phyloP scores from a whole-genome alignment of 2,797 vertebrate species.

The Linurgus olivaceus region DNA sequence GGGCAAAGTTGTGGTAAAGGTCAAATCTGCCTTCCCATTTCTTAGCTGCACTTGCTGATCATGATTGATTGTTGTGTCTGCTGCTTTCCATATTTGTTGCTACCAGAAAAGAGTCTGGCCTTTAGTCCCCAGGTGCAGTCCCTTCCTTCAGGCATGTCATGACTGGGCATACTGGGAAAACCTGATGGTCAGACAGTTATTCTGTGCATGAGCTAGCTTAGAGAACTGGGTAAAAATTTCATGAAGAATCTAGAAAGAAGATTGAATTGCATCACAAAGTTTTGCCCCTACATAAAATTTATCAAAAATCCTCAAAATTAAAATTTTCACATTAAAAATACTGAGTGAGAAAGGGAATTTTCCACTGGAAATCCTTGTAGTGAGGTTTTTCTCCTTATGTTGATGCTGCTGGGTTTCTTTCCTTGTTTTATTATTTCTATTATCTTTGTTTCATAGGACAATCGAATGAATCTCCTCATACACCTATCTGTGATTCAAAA shows the following conservation, averaged over 20 bases:
- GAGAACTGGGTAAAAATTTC: not conserved
- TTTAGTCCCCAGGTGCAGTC: not conserved
- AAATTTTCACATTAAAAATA: not conserved
- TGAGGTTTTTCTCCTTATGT: not conserved
- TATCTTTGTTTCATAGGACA: not conserved
- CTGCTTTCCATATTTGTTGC: not conserved
- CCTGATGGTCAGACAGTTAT: not conserved
- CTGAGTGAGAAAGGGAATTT: not conserved
- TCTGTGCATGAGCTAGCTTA: not conserved
- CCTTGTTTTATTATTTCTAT: not conserved
- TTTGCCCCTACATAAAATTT: rapidly evolving
- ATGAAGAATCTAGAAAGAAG: not conserved
- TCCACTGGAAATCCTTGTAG: not conserved
- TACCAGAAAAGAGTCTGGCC: not conserved
- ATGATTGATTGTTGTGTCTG: not conserved
- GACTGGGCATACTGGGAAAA: not conserved
- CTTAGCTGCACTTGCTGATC: not conserved
- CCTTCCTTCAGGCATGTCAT: not conserved
- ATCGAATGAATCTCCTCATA: not conserved
- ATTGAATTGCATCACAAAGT: not conserved
- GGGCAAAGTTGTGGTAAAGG: not conserved
- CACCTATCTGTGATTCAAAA: not conserved
- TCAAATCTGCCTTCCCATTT: not conserved
- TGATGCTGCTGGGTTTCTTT: not conserved
- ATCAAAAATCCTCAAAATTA: not conserved